These are phyloP conservation scores for Phania funesta DNA, from an alignment of 2,888 invertebrate species.

Conservation along the genomic window DNA sequence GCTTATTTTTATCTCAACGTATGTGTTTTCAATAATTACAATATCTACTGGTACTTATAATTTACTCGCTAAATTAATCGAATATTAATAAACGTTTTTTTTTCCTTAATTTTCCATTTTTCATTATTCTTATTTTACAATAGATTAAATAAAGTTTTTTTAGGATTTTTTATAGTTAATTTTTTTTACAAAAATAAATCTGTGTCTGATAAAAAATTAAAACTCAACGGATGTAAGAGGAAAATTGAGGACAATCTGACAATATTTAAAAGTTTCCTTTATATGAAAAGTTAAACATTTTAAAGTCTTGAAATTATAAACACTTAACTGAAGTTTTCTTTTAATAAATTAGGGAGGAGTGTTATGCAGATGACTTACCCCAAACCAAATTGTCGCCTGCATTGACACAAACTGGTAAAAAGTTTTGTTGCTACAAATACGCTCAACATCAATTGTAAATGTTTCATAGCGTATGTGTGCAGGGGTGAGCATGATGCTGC, in stretches of 20 bases:
- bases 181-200: constrained; percentile 58
- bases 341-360: background rate
- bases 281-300: no score
- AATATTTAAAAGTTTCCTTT: background rate
- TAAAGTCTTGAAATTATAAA: no score
- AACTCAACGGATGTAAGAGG: constrained; percentile 11
- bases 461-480: constrained; percentile 62
- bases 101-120: background rate
- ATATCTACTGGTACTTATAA: constrained; percentile 20
- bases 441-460: constrained; percentile 61
- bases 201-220: background rate
- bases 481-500: constrained; percentile 68
- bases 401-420: constrained; percentile 71
- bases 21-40: constrained; percentile 29
- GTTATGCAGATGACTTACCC: constrained; percentile 71
- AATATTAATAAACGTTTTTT: constrained; percentile 12
- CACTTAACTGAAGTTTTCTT: constrained; percentile 16
- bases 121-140: constrained; percentile 36
- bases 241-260: constrained; percentile 25
- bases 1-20: background rate
- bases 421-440: constrained; percentile 59
- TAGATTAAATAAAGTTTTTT: constrained; percentile 22
- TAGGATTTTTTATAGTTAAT: constrained; percentile 12
- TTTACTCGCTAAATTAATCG: constrained; percentile 5
- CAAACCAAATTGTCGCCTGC: constrained; percentile 71